Evolutionary conservation across 1,140 invertebrate species (phyloP).

Genomic region (Neocloeon triangulifer): DNA sequence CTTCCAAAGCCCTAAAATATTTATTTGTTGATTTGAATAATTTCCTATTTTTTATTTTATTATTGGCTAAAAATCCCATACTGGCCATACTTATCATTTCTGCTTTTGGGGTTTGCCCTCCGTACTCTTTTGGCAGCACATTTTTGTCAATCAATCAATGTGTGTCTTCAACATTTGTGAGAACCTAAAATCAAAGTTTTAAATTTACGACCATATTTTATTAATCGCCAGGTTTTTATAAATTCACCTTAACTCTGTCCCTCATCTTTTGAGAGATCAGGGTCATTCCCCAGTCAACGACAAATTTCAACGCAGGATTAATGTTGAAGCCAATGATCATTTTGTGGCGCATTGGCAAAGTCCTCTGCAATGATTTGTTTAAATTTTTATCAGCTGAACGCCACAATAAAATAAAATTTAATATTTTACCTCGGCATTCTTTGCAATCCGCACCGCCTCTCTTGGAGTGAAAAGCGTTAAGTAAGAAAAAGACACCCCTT

Average conservation of each 20-base stretch:
- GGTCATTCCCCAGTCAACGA: slow-evolving; percentile 54
- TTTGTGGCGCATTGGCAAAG: slow-evolving; percentile 64
- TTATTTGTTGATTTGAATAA: slow-evolving; percentile 3
- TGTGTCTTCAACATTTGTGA: slow-evolving; percentile 32
- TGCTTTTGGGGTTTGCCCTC: slow-evolving; percentile 52
- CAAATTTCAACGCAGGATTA: slow-evolving; percentile 50
- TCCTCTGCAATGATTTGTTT: slow-evolving; percentile 48
- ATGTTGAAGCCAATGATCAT: slow-evolving; percentile 56
- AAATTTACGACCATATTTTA: background rate
- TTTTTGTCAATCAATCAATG: slow-evolving; percentile 28
- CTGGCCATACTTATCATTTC: slow-evolving; percentile 39
- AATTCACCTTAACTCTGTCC: slow-evolving; percentile 34
- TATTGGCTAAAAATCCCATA: background rate
- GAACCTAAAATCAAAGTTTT: slow-evolving; percentile 19
- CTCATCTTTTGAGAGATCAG: slow-evolving; percentile 62
- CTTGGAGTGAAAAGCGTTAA: slow-evolving; percentile 50
- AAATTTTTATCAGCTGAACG: too few relatives aligned
- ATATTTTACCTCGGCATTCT: slow-evolving; percentile 43
- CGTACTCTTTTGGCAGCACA: slow-evolving; percentile 58
- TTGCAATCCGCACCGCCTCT: slow-evolving; percentile 51
- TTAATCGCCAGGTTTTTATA: background rate
- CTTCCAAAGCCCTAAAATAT: slow-evolving; percentile 33
- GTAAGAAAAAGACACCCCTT: slow-evolving; percentile 46
- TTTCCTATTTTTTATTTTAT: too few relatives aligned
- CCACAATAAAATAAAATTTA: background rate